Conservation (phyloP, 2,113 vertebrate genomes). For the Tragelaphus imberbis region DNA sequence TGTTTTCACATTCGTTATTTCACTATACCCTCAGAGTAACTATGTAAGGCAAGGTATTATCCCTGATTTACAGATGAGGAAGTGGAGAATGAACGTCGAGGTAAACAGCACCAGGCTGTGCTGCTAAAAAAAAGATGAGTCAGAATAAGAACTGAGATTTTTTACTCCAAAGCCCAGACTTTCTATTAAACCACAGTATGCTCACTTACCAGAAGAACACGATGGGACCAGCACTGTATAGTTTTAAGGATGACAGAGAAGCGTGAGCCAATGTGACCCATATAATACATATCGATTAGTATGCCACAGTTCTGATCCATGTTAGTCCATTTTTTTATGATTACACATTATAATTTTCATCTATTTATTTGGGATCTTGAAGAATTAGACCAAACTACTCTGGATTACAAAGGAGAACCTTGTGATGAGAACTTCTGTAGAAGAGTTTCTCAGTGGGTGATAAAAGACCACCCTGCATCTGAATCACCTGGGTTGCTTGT, state of each 20-base stretch:
- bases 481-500: neutral
- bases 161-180: neutral
- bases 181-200: neutral
- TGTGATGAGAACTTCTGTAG: neutral
- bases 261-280: neutral
- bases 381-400: neutral
- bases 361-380: neutral
- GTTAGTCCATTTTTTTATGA: neutral
- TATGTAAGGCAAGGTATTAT: neutral
- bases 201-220: neutral
- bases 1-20: neutral
- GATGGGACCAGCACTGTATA: neutral
- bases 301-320: neutral
- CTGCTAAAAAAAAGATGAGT: neutral
- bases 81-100: neutral
- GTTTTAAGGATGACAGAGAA: neutral
- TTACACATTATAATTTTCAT: neutral
- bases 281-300: neutral
- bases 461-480: neutral
- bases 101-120: neutral
- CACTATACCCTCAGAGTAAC: neutral
- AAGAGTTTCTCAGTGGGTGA: neutral
- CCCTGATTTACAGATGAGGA: neutral
- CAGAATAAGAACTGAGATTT: neutral
- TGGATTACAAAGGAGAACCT: neutral